phyloP scores from a whole-genome alignment of 2,797 vertebrate species.

The Poecilia gillii region DNA sequence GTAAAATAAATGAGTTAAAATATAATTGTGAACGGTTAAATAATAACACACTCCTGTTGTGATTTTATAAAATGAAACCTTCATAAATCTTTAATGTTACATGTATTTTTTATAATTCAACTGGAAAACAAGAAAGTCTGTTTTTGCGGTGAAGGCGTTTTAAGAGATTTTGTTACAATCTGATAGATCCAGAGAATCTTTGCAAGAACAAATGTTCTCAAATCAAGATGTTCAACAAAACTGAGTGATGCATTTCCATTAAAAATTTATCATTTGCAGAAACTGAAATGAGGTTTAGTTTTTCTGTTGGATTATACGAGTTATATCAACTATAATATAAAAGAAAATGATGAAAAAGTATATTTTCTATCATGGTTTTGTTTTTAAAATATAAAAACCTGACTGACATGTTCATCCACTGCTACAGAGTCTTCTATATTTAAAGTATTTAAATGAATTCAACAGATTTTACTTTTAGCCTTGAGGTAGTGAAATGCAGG shows the following conservation, averaged over 20 bases:
- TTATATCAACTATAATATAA: background rate
- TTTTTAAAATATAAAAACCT: background rate
- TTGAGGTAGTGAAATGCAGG: constrained; percentile 68
- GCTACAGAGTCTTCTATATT: background rate
- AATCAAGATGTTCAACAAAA: background rate
- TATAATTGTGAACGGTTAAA: background rate
- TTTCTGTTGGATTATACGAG: background rate
- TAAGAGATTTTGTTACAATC: background rate
- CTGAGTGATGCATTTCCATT: background rate
- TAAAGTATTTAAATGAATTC: constrained; percentile 20
- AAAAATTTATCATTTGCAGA: background rate
- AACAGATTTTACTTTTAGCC: constrained; percentile 44
- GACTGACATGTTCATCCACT: background rate
- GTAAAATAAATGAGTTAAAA: background rate
- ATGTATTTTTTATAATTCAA: background rate
- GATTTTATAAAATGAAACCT: background rate
- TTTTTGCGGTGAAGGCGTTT: background rate
- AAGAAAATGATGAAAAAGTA: background rate
- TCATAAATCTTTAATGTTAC: background rate
- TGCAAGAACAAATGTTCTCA: background rate
- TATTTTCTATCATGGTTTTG: background rate
- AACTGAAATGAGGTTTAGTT: background rate
- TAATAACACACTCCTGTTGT: background rate
- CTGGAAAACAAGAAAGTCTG: background rate
- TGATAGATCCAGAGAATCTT: background rate